A percentile compares a stretch with the other conserved stretches of the same genome.
phyloP scores from a whole-genome alignment of 1,140 invertebrate genomes.

The Drosophila sp. region DNA sequence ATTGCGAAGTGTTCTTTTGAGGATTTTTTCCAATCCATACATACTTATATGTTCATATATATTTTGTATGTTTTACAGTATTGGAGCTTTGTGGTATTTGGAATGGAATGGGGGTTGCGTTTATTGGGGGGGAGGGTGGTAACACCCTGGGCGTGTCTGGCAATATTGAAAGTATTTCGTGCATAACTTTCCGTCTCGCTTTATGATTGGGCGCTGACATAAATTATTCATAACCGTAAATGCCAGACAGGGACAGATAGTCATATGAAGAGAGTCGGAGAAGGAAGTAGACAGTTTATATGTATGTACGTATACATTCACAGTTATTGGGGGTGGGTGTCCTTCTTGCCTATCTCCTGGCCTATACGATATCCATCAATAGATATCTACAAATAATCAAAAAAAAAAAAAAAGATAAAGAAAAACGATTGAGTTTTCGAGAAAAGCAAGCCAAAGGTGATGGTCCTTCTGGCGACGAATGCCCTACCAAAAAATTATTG shows the following conservation, averaged over 20 bases:
- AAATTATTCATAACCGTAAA: conserved; percentile 70
- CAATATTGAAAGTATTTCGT: conserved; percentile 59
- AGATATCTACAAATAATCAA: conserved; percentile 11
- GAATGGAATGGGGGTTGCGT: background rate
- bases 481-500: conserved; percentile 4
- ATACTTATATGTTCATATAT: conserved; percentile 1
- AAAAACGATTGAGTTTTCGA: conserved; percentile 46
- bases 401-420: background rate
- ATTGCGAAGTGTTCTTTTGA: conserved; percentile 50
- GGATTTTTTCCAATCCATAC: background rate
- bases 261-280: conserved; percentile 20
- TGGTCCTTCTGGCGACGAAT: background rate
- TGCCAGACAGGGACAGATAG: conserved; percentile 51
- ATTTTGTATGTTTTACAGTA: background rate
- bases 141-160: conserved; percentile 61
- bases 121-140: background rate
- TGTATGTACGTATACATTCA: background rate
- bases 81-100: background rate
- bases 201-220: conserved; percentile 73
- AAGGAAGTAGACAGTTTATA: background rate
- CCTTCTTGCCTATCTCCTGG: conserved; percentile 15
- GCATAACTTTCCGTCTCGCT: conserved; percentile 56
- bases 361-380: conserved; percentile 31
- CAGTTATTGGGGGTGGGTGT: conserved; percentile 21
- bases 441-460: conserved; percentile 12